Evolutionary conservation across 2,888 invertebrate species (phyloP).

Genomic region (Clanis bilineata): DNA sequence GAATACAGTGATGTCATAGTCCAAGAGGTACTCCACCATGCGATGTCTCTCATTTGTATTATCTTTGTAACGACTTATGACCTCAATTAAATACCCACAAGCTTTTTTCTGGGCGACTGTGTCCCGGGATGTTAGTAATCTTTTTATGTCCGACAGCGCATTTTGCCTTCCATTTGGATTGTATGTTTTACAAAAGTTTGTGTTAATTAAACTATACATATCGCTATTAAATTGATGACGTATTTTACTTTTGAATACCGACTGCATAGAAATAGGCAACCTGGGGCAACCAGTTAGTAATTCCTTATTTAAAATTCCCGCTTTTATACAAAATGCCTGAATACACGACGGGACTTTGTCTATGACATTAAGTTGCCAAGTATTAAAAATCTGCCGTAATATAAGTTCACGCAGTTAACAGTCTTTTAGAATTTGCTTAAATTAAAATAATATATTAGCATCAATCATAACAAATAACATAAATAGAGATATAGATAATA

Average conservation of each 20-base stretch:
- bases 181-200: constrained; percentile 65
- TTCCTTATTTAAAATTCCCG: constrained; percentile 1
- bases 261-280: background rate
- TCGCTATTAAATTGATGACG: constrained; percentile 3
- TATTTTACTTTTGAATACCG: too few relatives aligned
- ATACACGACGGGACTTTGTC: too few relatives aligned
- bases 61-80: constrained; percentile 55
- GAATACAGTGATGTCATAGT: constrained; percentile 71
- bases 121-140: constrained; percentile 66
- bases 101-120: constrained; percentile 66
- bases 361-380: too few relatives aligned
- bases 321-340: background rate
- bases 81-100: constrained; percentile 66
- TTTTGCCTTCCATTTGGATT: constrained; percentile 67
- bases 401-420: too few relatives aligned
- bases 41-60: constrained; percentile 53
- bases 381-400: too few relatives aligned
- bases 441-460: too few relatives aligned
- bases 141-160: constrained; percentile 68
- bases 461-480: too few relatives aligned
- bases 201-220: constrained; percentile 65
- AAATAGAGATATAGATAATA: too few relatives aligned
- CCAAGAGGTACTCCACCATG: constrained; percentile 64
- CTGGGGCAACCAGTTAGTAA: background rate
- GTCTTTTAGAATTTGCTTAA: too few relatives aligned